Evolutionary conservation across 2,113 vertebrate genomes (phyloP).

Genomic region (Tonatia bakeri): DNA sequence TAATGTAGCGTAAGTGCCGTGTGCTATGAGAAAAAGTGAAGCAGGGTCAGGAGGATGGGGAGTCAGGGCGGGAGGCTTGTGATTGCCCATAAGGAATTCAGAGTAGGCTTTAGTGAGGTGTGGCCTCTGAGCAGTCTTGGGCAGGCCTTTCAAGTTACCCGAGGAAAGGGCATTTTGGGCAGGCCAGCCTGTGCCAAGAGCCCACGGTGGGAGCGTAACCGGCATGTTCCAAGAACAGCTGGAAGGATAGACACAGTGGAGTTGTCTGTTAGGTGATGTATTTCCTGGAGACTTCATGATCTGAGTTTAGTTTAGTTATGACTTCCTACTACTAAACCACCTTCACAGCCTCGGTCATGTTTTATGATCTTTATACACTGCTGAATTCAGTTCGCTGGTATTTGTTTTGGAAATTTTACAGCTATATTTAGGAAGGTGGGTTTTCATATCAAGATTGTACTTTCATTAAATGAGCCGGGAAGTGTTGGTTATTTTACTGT

Average conservation of each 20-base stretch:
- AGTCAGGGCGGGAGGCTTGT: not conserved
- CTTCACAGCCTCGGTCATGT: not conserved
- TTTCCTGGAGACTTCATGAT: not conserved
- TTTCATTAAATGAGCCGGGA: not conserved
- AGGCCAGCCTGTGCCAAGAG: not conserved
- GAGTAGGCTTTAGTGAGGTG: not conserved
- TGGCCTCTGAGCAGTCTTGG: not conserved
- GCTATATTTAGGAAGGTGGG: not conserved
- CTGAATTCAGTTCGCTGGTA: not conserved
- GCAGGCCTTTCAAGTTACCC: not conserved
- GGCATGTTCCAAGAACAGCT: not conserved
- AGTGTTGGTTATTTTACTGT: not conserved
- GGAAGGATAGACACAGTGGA: not conserved
- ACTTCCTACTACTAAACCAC: not conserved
- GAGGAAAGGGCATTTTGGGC: too few relatives aligned
- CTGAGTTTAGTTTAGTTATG: not conserved
- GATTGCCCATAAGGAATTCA: not conserved
- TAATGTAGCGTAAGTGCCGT: not conserved
- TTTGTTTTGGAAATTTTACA: not conserved
- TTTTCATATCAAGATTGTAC: not conserved
- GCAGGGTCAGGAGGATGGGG: not conserved
- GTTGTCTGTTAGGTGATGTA: not conserved
- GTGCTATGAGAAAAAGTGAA: not conserved
- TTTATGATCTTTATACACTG: not conserved
- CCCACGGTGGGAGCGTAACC: not conserved